Percentiles rank a stretch among this genome's conserved stretches.
These are phyloP conservation scores for Sturnira hondurensis DNA, from an alignment of 2,113 vertebrate genomes.

Conservation along the genomic window DNA sequence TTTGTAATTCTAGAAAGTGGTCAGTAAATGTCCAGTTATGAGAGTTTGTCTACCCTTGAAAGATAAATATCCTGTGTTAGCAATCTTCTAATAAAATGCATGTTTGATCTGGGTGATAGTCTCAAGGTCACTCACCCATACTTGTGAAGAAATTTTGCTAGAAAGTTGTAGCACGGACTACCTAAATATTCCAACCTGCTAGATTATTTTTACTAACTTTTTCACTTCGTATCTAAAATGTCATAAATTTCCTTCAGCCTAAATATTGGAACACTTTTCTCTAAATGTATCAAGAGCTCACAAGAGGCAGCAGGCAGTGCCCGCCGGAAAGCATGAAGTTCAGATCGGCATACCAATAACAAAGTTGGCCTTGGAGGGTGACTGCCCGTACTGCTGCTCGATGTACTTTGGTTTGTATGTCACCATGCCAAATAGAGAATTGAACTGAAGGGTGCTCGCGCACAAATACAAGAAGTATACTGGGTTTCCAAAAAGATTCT, in stretches of 20 bases:
- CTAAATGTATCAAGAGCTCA: neutral
- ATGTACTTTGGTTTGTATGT: conserved; percentile 98
- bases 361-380: conserved; percentile 92
- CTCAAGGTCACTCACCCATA: neutral
- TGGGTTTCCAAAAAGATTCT: conserved; percentile 88
- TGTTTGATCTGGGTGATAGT: neutral
- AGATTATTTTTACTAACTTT: neutral
- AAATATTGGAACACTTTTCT: neutral
- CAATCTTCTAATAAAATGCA: neutral
- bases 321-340: neutral
- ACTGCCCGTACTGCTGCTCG: conserved; percentile 94
- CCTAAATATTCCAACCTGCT: neutral
- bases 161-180: neutral
- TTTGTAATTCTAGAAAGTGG: neutral
- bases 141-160: neutral
- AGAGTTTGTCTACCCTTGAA: neutral
- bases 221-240: neutral
- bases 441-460: conserved; percentile 91
- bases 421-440: conserved; percentile 95
- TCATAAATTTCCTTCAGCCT: neutral
- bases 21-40: neutral
- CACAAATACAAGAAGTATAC: conserved; percentile 90
- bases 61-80: neutral
- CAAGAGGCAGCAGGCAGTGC: neutral
- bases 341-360: conserved; percentile 86